Percentiles rank a stretch among this genome's conserved stretches.
Conservation (phyloP, 2,888 invertebrate species). For the Torymus tubicola region DNA sequence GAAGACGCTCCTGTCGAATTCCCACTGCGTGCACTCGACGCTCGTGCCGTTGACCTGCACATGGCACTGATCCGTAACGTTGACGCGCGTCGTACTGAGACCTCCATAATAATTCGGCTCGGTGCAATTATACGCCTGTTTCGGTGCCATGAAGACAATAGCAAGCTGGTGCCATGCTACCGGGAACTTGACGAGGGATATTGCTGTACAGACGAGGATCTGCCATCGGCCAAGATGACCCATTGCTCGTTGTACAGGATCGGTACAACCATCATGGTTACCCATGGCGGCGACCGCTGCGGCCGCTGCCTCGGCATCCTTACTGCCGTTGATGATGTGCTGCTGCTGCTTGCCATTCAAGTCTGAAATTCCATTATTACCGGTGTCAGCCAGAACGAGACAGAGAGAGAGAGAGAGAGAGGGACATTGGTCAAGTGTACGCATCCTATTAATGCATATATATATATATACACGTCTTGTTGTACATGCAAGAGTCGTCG, state of each 20-base stretch:
- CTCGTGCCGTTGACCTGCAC: conserved; percentile 76
- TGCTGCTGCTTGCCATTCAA: conserved; percentile 66
- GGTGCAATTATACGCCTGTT: conserved; percentile 79
- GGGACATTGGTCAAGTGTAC: no score
- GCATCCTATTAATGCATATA: no score
- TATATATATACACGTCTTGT: not conserved
- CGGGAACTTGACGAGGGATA: conserved; percentile 86
- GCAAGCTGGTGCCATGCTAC: conserved; percentile 89
- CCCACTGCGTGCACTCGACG: conserved; percentile 78
- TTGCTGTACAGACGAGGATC: conserved; percentile 82
- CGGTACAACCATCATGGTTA: conserved; percentile 72
- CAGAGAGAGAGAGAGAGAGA: no score
- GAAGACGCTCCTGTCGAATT: conserved; percentile 83
- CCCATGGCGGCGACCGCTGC: not conserved
- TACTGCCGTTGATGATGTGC: conserved; percentile 60
- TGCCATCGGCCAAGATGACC: conserved; percentile 88
- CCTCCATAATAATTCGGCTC: conserved; percentile 64
- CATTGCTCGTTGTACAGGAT: conserved; percentile 83
- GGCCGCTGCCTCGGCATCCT: conserved; percentile 61
- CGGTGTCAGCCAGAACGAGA: not conserved
- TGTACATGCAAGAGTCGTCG: no score
- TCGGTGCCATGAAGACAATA: conserved; percentile 87
- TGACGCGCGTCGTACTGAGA: conserved; percentile 60
- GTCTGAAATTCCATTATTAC: conserved; percentile 55
- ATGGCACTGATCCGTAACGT: conserved; percentile 68